Conservation (phyloP, 1,140 invertebrate genomes). For the Diplogasteroides magnus region DNA sequence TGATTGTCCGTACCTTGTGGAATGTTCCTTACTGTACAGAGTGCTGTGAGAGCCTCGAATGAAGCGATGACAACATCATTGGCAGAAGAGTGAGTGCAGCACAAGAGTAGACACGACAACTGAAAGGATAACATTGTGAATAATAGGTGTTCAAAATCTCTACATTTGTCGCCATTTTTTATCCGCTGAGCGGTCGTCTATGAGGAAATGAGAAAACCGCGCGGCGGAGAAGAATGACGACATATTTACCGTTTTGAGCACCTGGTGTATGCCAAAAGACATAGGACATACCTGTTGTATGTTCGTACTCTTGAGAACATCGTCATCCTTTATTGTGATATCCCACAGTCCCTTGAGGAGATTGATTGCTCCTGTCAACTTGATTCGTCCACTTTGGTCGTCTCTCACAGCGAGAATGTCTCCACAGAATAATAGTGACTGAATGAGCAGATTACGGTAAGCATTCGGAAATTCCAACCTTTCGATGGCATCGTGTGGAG, state of each 20-base stretch:
- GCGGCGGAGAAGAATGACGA: no score
- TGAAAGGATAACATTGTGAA: neutral
- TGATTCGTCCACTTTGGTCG: neutral
- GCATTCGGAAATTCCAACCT: neutral
- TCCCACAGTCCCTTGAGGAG: neutral
- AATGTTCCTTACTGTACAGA: neutral
- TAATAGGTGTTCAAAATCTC: no score
- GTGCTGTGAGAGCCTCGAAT: neutral
- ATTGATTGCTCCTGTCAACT: neutral
- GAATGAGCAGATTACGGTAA: neutral
- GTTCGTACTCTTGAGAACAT: neutral
- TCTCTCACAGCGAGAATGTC: neutral
- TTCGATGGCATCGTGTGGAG: neutral
- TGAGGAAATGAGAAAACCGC: no score
- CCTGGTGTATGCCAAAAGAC: no score
- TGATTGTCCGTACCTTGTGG: no score
- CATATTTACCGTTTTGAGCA: no score
- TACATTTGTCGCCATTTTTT: no score
- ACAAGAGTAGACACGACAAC: neutral
- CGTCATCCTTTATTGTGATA: neutral
- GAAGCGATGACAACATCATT: neutral
- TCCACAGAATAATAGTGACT: neutral
- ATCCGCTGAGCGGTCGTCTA: no score
- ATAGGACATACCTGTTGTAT: neutral
- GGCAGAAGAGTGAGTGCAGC: neutral